A percentile compares a stretch with the other conserved stretches of the same genome.
Conservation (phyloP, 2,888 invertebrate species). For the Chironomus riparius region DNA sequence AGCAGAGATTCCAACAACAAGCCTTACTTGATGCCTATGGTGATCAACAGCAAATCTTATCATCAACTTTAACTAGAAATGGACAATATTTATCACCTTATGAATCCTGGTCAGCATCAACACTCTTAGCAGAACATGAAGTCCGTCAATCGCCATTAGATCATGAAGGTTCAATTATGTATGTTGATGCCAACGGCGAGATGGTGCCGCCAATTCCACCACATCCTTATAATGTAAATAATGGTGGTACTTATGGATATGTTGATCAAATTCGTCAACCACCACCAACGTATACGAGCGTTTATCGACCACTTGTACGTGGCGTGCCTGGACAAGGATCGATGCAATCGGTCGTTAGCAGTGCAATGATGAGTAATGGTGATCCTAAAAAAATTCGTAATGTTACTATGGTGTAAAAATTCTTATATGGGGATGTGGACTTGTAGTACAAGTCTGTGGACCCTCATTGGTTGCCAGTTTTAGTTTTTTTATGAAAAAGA, state of each 20-base stretch:
- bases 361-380: slow-evolving; percentile 31
- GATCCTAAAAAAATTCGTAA: slow-evolving; percentile 47
- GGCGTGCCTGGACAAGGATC: slow-evolving; percentile 42
- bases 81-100: slow-evolving; percentile 46
- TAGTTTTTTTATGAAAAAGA: too few species aligned
- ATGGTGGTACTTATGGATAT: neutral
- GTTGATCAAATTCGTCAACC: neutral
- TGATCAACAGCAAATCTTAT: slow-evolving; percentile 30
- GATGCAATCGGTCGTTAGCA: slow-evolving; percentile 48
- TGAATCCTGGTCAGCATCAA: slow-evolving; percentile 53
- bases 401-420: slow-evolving; percentile 50
- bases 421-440: neutral
- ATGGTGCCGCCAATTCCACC: slow-evolving; percentile 47
- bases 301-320: slow-evolving; percentile 1
- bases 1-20: slow-evolving; percentile 35
- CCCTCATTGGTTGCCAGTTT: too few species aligned
- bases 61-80: slow-evolving; percentile 39
- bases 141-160: slow-evolving; percentile 44
- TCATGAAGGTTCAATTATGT: slow-evolving; percentile 28
- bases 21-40: slow-evolving; percentile 23
- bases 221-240: slow-evolving; percentile 35
- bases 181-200: slow-evolving; percentile 16
- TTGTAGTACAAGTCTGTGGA: too few species aligned
- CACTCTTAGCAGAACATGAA: slow-evolving; percentile 51
- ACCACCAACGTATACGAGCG: slow-evolving; percentile 6